Percentiles rank a stretch among this genome's conserved stretches.
Evolutionary conservation across 2,888 invertebrate genomes (phyloP).

Genomic region (Hartigia nigra): DNA sequence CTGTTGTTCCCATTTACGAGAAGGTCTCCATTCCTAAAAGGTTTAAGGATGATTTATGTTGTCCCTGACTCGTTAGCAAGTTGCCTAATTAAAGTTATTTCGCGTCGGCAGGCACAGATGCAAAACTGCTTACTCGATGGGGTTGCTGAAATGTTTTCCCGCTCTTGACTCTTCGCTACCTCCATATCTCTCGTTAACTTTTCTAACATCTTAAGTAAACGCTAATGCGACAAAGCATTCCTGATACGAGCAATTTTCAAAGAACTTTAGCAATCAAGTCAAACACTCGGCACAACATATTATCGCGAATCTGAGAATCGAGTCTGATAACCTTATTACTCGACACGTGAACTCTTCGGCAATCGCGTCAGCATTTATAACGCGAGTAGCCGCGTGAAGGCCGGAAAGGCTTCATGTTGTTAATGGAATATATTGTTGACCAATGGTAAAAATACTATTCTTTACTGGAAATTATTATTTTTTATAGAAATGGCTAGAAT

Average conservation of each 20-base stretch:
- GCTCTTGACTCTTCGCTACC: background rate
- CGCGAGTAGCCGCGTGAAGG: no score
- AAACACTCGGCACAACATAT: no score
- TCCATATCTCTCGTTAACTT: background rate
- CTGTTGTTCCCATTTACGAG: background rate
- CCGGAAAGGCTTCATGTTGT: no score
- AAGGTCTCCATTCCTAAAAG: constrained; percentile 21
- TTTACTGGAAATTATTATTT: no score
- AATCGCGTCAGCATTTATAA: no score
- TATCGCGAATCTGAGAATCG: no score
- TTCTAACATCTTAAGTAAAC: background rate
- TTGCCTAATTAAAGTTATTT: constrained; percentile 51
- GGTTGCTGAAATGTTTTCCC: background rate
- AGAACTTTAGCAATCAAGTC: background rate
- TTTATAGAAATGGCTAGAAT: no score
- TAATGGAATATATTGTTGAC: no score
- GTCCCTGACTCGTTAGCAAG: constrained; percentile 46
- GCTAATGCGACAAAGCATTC: background rate
- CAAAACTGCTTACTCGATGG: constrained; percentile 42
- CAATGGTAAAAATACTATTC: no score
- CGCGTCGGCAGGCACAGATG: constrained; percentile 33
- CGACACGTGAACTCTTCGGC: no score
- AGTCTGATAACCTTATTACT: no score
- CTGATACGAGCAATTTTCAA: background rate
- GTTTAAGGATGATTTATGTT: constrained; percentile 52